Conservation (phyloP, 2,888 invertebrate species). For the Drosophila meridionalis region DNA sequence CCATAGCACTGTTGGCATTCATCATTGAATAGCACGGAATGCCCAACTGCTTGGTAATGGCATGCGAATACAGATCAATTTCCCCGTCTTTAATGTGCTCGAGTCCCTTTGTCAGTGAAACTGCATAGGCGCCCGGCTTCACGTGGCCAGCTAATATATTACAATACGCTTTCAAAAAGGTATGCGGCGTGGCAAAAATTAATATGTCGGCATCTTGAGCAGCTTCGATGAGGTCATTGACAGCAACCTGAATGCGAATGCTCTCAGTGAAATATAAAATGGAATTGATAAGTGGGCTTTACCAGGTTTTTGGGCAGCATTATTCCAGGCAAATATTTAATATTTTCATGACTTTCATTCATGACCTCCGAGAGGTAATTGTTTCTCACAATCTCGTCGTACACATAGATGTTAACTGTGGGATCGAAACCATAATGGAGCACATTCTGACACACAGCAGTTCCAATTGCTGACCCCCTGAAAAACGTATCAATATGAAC, state of each 20-base stretch:
- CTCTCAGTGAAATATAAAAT: background rate
- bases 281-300: background rate
- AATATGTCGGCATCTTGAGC: slow-evolving; percentile 96
- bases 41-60: slow-evolving; percentile 91
- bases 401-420: slow-evolving; percentile 71
- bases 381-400: slow-evolving; percentile 63
- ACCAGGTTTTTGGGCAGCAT: slow-evolving; percentile 70
- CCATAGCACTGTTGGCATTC: slow-evolving; percentile 98
- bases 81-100: slow-evolving; percentile 93
- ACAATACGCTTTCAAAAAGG: slow-evolving; percentile 94
- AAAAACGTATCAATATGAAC: background rate
- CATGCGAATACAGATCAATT: slow-evolving; percentile 96
- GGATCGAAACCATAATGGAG: slow-evolving; percentile 39
- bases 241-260: slow-evolving; percentile 89
- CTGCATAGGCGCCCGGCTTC: slow-evolving; percentile 93
- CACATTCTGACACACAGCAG: slow-evolving; percentile 65
- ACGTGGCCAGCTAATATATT: slow-evolving; percentile 93
- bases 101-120: slow-evolving; percentile 98
- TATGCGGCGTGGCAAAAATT: slow-evolving; percentile 98
- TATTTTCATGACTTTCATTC: slow-evolving; percentile 69
- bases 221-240: slow-evolving; percentile 94
- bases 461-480: slow-evolving; percentile 71
- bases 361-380: slow-evolving; percentile 60
- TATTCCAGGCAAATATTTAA: slow-evolving; percentile 73
- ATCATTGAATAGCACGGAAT: slow-evolving; percentile 97